Percentiles rank a stretch among this genome's conserved stretches.
phyloP scores from a whole-genome alignment of 2,113 vertebrate genomes.

The Galeopterus variegatus region DNA sequence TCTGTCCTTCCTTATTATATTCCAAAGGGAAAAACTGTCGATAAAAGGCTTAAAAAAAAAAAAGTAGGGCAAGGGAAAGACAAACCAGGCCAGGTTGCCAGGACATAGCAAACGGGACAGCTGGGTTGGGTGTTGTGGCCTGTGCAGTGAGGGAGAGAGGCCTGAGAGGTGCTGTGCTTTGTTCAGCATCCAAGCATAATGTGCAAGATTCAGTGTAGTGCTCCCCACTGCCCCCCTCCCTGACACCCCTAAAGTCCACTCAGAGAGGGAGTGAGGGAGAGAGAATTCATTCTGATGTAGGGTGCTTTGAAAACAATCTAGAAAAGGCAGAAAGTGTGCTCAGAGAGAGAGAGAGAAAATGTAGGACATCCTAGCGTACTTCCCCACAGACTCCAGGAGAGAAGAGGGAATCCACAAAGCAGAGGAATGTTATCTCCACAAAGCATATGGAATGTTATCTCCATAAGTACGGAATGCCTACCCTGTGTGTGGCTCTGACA shows the following conservation, averaged over 20 bases:
- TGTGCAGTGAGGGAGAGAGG: not conserved
- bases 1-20: not conserved
- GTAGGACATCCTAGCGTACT: not conserved
- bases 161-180: not conserved
- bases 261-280: not conserved
- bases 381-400: fast-evolving
- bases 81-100: not conserved
- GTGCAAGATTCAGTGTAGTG: not conserved
- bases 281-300: not conserved
- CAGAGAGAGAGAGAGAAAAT: not conserved
- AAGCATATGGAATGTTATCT: too few relatives aligned
- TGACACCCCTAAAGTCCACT: not conserved
- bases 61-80: slow-evolving; percentile 48
- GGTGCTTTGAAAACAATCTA: not conserved
- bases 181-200: not conserved
- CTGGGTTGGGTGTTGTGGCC: not conserved
- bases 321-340: not conserved
- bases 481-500: not conserved
- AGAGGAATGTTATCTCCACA: fast-evolving
- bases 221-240: fast-evolving
- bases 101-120: not conserved
- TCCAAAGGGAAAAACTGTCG: slow-evolving; percentile 5
- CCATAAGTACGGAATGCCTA: fast-evolving
- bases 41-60: slow-evolving; percentile 1
- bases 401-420: not conserved